phyloP scores from a whole-genome alignment of 2,797 vertebrate species.

The Microctenopoma lineatum region DNA sequence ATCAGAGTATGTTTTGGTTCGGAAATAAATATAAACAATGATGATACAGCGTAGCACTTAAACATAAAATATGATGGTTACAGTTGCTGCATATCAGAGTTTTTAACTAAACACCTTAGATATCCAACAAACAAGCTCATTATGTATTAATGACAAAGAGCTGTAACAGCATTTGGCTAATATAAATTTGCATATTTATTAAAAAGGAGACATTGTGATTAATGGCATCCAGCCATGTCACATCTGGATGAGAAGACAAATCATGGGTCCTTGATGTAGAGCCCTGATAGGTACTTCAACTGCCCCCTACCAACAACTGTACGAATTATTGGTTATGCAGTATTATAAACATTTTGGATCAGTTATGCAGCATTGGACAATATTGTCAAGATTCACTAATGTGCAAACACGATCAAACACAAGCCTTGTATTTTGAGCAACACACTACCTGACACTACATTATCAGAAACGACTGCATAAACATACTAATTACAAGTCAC shows the following conservation, averaged over 20 bases:
- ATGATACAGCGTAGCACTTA: not conserved
- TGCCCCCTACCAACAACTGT: conserved; percentile 1
- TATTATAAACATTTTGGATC: conserved; percentile 7
- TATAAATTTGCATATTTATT: conserved; percentile 87
- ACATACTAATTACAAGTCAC: conserved; percentile 46
- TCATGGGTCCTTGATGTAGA: conserved; percentile 55
- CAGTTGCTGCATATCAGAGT: conserved; percentile 39
- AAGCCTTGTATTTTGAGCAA: conserved; percentile 19
- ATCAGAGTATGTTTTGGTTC: not conserved
- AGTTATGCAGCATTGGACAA: conserved; percentile 10
- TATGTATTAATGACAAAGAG: conserved; percentile 85
- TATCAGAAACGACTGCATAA: conserved; percentile 29
- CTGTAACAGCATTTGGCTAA: conserved; percentile 84
- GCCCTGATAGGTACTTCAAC: conserved; percentile 29
- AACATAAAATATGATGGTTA: not conserved
- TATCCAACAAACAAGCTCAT: conserved; percentile 76
- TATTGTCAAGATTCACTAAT: conserved; percentile 10
- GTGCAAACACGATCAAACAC: conserved; percentile 13
- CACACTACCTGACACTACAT: conserved; percentile 1
- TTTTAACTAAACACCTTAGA: conserved; percentile 66
- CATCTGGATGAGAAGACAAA: conserved; percentile 68
- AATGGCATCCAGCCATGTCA: conserved; percentile 82
- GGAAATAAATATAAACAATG: not conserved
- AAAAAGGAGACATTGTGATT: conserved; percentile 86
- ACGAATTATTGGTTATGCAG: conserved; percentile 13